Base-by-base conservation (phyloP, 2,797 vertebrate species). In the Thunnus albacares region DNA sequence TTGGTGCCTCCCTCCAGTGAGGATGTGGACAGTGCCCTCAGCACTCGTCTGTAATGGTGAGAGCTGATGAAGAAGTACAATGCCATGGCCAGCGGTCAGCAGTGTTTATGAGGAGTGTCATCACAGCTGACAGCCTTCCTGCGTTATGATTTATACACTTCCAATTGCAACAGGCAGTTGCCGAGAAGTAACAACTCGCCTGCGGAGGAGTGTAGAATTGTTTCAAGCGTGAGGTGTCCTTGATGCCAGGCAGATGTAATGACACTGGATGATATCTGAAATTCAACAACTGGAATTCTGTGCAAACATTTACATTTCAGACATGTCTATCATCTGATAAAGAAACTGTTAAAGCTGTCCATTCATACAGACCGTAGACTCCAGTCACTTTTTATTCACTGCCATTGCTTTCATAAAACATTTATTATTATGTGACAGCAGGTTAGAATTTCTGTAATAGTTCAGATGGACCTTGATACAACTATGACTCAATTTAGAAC, bases 61-160 rank as follows among this genome's bases (percentile, higher is more conserved):
- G 74, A 64, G 81, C 80, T 90, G 86, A 92, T 94, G 91, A 92
- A 92, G 93, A 92, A 92, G 90, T 91, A 86, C 87, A 87, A 82
- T 82, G 88, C 84, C 79, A 83, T 83, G 92, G 87, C 90, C 86
- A 87, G 85, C 81, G 91, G 93, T 94, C 93, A 93, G 90, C 82
- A 80, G 88, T 90, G 93, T 95, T 95, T 94, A 94, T 93, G 92
- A 94, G 87, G 85, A 90, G 83, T 90, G 91, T 92, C 93, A 91
- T 92, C 81, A 75, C 45, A 26, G 80, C 85, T 92, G 93, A 94
- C 89, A 93, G 92, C 77, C 73, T 68, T 89, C 82, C 59, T 57
- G 60, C 83, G 83, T 68, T 35, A 76, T 95, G 92, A 95, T 95
- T 95, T 91, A 95, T 90, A 79, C 86, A 87, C 91, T 90, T 88